phyloP scores from a whole-genome alignment of 2,797 vertebrate species.

The Gila robusta region DNA sequence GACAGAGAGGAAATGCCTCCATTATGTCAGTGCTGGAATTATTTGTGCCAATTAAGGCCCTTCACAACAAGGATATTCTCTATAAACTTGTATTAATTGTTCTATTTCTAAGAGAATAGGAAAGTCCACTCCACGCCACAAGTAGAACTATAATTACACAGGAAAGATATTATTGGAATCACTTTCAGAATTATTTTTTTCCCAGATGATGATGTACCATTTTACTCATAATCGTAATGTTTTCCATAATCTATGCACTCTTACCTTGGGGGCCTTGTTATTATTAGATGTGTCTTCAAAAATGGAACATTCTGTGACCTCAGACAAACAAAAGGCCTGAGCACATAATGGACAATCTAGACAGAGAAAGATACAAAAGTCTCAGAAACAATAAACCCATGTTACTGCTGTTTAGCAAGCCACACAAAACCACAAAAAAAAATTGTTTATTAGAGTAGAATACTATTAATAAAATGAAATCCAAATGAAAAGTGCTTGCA shows the following conservation, averaged over 20 bases:
- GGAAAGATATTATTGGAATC: not conserved
- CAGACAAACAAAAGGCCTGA: constrained; percentile 50
- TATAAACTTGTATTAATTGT: not conserved
- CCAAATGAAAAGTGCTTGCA: not conserved
- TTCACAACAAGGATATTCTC: not conserved
- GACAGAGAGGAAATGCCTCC: not conserved
- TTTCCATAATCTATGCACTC: not conserved
- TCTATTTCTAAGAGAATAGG: not conserved
- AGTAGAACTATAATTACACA: not conserved
- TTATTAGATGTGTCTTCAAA: constrained; percentile 38
- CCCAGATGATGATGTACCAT: not conserved
- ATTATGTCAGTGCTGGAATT: not conserved
- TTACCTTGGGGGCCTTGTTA: constrained; percentile 51
- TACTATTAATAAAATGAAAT: not conserved
- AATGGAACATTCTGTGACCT: constrained; percentile 61
- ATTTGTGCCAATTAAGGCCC: not conserved
- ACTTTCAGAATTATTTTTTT: not conserved
- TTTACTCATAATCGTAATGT: not conserved
- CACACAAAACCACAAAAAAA: not conserved
- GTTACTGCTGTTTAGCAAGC: not conserved
- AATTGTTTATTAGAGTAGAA: not conserved
- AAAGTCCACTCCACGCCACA: not conserved
- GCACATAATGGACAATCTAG: constrained; percentile 62
- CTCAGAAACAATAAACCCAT: not conserved
- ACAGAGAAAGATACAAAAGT: not conserved